Base-by-base conservation (phyloP, 1,140 invertebrate genomes). In the Stenopsyche tienmushanensis region DNA sequence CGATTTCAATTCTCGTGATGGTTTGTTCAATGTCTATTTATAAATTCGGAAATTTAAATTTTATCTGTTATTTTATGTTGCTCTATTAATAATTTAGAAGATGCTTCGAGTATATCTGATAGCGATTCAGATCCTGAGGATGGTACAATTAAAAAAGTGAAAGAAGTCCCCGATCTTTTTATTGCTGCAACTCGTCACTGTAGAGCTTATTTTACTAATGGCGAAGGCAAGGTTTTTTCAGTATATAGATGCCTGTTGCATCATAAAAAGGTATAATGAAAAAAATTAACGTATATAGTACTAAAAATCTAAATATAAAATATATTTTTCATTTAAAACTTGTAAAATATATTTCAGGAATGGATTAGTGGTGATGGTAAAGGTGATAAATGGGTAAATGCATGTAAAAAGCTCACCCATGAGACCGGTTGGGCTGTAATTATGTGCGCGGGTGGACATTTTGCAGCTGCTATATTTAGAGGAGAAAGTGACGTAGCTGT, bases 391-490 rank as follows among this genome's bases (percentile, higher is more conserved):
- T 78, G 76, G 79, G 60, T 76, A n/a, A 71, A 78, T 24, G 73
- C 78, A n/a, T 75, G 75, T 69, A 62, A 74, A 21, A 70, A 68
- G 7, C 69, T 80, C 0, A 25, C 72, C 1, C 53, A 75, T 13
- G 71, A 74, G 0, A 76, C 74, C 0, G 77, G 71, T 42, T 93
- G 89, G 88, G 85, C 86, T 1, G 78, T 94, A 0, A 78, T 94
- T 50, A 91, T 94, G 89, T 77, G 92, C 10, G 90, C 90, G 3
- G 91, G 91, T 26, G 92, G 93, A 1, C 91, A 93, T 76, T 94
- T 94, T 83, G 92, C 92, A 52, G 92, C 87, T 8, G 90, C 88
- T 26, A 80, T 95, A 29, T 94, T 93, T 79, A 80, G 88, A 72
- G 85, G 88, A 80, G 82, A 73, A 0, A 72, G 71, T 0, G 66